Evolutionary conservation across 1,140 invertebrate species (phyloP).

Genomic region (Archegozetes longisetosus): DNA sequence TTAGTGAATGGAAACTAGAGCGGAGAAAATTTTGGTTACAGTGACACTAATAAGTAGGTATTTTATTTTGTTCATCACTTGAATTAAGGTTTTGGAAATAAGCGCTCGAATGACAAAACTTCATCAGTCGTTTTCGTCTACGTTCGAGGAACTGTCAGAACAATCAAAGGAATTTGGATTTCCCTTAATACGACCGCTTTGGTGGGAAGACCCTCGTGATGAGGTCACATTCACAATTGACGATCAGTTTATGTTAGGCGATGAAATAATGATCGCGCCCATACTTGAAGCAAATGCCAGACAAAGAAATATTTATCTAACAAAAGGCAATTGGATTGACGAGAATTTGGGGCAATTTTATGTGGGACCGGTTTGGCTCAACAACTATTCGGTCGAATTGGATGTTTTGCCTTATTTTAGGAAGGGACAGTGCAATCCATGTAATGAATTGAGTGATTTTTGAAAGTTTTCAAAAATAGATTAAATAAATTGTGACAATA

Average conservation of each 20-base stretch:
- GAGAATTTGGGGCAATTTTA: no score
- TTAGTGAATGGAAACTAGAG: no score
- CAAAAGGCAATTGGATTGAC: slow-evolving; percentile 45
- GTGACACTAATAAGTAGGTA: no score
- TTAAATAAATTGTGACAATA: no score
- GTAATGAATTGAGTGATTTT: no score
- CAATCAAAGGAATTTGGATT: slow-evolving; percentile 24
- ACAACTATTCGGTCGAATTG: no score
- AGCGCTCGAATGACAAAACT: slow-evolving; percentile 39
- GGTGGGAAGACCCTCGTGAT: slow-evolving; percentile 32
- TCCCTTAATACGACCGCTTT: slow-evolving; percentile 29
- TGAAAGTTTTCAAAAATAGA: no score
- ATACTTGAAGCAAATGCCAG: slow-evolving; percentile 46
- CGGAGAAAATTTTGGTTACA: no score
- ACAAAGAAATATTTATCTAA: slow-evolving; percentile 56
- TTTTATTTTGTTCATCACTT: no score
- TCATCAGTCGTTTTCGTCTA: slow-evolving; percentile 44
- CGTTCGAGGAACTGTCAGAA: slow-evolving; percentile 33
- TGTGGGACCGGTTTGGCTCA: no score
- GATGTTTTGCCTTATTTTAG: no score
- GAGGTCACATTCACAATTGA: slow-evolving; percentile 24
- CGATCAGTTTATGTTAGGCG: slow-evolving; percentile 56
- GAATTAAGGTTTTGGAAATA: neutral
- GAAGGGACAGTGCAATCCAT: no score
- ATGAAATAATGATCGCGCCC: slow-evolving; percentile 68